A percentile compares a stretch with the other conserved stretches of the same genome.
Evolutionary conservation across 2,797 vertebrate species (phyloP).

Genomic region (Protosalanx chinensis): DNA sequence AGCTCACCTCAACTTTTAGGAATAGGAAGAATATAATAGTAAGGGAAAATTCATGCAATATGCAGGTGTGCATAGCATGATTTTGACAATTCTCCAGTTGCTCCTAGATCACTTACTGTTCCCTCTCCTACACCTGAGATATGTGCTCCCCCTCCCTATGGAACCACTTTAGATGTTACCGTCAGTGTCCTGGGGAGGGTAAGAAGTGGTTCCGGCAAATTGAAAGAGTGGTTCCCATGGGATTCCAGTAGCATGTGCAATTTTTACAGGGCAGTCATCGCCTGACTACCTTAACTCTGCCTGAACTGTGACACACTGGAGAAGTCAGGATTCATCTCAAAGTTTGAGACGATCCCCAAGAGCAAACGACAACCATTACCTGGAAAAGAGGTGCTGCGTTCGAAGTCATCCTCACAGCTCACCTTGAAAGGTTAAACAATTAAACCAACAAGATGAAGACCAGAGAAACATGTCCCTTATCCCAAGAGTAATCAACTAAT

Average conservation of each 20-base stretch:
- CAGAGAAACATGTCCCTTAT: constrained; percentile 37
- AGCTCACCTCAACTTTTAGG: constrained; percentile 68
- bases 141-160: constrained; percentile 50
- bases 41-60: constrained; percentile 30
- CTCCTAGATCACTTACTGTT: constrained; percentile 47
- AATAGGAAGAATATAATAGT: constrained; percentile 34
- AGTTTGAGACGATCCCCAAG: constrained; percentile 17
- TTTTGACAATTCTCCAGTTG: constrained; percentile 35
- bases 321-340: constrained; percentile 38
- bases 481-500: constrained; percentile 72
- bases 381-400: constrained; percentile 8
- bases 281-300: constrained; percentile 34
- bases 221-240: constrained; percentile 38
- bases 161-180: constrained; percentile 49
- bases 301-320: constrained; percentile 39
- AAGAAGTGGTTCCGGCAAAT: constrained; percentile 48
- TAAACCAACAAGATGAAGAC: constrained; percentile 22
- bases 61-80: constrained; percentile 41
- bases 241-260: constrained; percentile 35
- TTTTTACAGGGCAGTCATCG: constrained; percentile 30
- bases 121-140: constrained; percentile 19
- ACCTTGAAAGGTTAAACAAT: constrained; percentile 38
- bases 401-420: constrained; percentile 44
- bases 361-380: not conserved
- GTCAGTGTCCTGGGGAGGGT: constrained; percentile 27